phyloP scores from a whole-genome alignment of 2,797 vertebrate genomes.

The Onychomys torridus region DNA sequence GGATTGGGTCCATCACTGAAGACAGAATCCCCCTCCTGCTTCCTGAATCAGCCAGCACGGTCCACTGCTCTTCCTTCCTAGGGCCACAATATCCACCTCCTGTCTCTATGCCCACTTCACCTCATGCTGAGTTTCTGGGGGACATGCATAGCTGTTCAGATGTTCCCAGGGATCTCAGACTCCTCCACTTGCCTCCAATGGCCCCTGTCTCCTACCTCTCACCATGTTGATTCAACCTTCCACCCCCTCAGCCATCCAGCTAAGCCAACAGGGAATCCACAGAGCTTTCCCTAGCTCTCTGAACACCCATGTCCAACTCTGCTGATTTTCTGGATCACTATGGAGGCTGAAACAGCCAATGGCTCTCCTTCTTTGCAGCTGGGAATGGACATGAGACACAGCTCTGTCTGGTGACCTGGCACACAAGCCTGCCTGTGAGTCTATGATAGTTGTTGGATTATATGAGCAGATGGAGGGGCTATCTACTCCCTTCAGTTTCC shows the following conservation, averaged over 20 bases:
- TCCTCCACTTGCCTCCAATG: not conserved
- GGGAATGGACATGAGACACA: not conserved
- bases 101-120: not conserved
- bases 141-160: not conserved
- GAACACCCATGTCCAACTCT: not conserved
- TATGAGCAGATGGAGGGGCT: accelerated
- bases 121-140: not conserved
- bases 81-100: not conserved
- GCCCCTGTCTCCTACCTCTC: not conserved
- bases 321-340: not conserved
- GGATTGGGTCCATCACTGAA: not conserved
- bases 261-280: not conserved
- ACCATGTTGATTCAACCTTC: not conserved
- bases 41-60: not conserved
- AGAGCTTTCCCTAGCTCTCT: not conserved
- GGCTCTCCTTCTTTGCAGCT: not conserved
- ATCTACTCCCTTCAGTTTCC: not conserved
- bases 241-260: not conserved
- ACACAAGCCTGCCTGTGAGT: not conserved
- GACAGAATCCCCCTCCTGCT: not conserved
- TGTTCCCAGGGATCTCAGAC: not conserved
- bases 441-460: not conserved
- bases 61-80: not conserved
- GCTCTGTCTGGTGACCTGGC: not conserved
- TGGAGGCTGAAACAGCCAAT: not conserved